Evolutionary conservation across 2,888 invertebrate genomes (phyloP).

Genomic region (Latrodectus hesperus): DNA sequence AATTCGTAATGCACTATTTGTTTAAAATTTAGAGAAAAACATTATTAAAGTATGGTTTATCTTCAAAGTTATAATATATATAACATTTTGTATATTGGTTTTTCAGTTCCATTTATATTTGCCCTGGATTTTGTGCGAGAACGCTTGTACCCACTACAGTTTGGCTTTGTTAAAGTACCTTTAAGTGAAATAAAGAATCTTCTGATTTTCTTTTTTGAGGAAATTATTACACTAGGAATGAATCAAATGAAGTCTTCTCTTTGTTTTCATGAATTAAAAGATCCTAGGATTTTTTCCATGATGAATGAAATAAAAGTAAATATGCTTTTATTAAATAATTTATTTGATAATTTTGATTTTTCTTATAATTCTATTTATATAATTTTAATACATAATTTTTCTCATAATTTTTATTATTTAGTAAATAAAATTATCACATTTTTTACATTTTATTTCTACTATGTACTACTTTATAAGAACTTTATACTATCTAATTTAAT

Average conservation of each 20-base stretch:
- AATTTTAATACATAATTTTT: too few relatives aligned
- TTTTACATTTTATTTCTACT: too few relatives aligned
- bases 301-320: conserved; percentile 24
- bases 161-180: conserved; percentile 78
- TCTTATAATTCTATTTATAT: too few relatives aligned
- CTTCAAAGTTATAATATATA: too few relatives aligned
- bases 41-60: too few relatives aligned
- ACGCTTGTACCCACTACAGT: conserved; percentile 78
- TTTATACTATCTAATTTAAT: too few relatives aligned
- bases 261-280: conserved; percentile 20
- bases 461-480: too few relatives aligned
- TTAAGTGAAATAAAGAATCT: conserved; percentile 75
- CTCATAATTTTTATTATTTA: too few relatives aligned
- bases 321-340: neutral
- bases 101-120: conserved; percentile 78
- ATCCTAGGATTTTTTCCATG: conserved; percentile 33
- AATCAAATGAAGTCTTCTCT: conserved; percentile 23
- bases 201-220: conserved; percentile 29
- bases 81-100: neutral
- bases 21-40: too few relatives aligned
- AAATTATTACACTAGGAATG: conserved; percentile 41
- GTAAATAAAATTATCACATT: too few relatives aligned
- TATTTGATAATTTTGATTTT: too few relatives aligned
- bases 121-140: conserved; percentile 78
- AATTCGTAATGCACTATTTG: too few relatives aligned